phyloP scores from a whole-genome alignment of 2,797 vertebrate genomes.

The Sphenodon punctatus region DNA sequence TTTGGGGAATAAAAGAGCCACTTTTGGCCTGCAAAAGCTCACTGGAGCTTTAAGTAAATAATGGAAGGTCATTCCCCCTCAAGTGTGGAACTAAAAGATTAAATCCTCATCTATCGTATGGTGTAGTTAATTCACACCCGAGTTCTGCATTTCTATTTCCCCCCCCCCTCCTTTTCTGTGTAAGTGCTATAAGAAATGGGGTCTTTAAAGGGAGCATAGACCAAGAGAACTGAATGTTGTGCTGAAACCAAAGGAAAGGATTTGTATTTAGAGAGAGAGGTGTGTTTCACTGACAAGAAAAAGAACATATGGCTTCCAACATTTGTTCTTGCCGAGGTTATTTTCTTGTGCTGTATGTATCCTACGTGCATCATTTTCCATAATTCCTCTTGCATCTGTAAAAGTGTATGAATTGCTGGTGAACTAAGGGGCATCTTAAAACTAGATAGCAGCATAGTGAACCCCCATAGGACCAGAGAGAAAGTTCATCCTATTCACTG shows the following conservation, averaged over 20 bases:
- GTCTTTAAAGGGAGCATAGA: neutral
- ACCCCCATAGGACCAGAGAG: too few relatives aligned
- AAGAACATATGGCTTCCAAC: neutral
- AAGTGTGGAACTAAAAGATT: neutral
- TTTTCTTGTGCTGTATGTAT: neutral
- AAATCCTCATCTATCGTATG: rapidly evolving
- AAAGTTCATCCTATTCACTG: too few relatives aligned
- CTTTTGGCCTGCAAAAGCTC: neutral
- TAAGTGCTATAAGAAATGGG: neutral
- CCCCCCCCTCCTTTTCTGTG: neutral
- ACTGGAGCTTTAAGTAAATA: neutral
- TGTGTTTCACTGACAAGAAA: neutral
- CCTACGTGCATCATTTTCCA: neutral
- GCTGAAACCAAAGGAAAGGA: neutral
- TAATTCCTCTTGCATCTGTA: neutral
- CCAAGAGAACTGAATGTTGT: neutral
- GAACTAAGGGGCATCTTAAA: neutral
- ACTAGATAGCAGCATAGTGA: too few relatives aligned
- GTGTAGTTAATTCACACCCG: neutral
- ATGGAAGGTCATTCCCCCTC: neutral
- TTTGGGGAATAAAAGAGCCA: neutral
- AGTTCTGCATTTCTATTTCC: neutral
- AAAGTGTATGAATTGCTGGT: neutral
- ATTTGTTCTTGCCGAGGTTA: too few relatives aligned
- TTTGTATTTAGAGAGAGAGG: neutral